These are phyloP conservation scores for Sabatieria punctata DNA, from an alignment of 2,888 invertebrate genomes.

Conservation along the genomic window DNA sequence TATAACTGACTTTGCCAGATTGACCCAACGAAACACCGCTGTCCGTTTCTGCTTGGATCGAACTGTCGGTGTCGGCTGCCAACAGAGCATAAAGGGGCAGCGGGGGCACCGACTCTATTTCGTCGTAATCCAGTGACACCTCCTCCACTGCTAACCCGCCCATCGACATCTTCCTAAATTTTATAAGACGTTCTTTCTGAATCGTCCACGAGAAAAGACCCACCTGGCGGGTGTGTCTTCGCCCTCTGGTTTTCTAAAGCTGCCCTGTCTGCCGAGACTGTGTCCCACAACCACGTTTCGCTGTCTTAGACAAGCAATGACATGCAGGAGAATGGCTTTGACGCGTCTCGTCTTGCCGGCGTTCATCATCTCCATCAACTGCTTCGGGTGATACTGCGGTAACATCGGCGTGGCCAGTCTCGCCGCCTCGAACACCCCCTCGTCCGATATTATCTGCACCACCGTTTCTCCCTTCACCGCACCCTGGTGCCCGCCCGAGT, in stretches of 20 bases:
- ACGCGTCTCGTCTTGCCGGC: conserved; percentile 95
- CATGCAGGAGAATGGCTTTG: conserved; percentile 87
- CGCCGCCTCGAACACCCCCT: conserved; percentile 45
- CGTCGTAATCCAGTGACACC: conserved; percentile 50
- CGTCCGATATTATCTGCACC: conserved; percentile 5
- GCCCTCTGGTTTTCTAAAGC: too few relatives aligned
- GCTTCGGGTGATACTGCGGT: conserved; percentile 97
- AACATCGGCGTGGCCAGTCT: conserved; percentile 89
- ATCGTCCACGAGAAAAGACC: too few relatives aligned
- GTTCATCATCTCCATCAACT: conserved; percentile 89
- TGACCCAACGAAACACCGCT: too few relatives aligned
- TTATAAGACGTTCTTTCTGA: too few relatives aligned
- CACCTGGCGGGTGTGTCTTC: too few relatives aligned
- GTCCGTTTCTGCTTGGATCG: not conserved
- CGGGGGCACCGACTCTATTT: conserved; percentile 92
- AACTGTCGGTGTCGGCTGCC: conserved; percentile 55
- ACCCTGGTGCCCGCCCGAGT: too few relatives aligned
- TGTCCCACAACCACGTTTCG: conserved; percentile 11
- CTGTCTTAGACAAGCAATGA: conserved; percentile 53
- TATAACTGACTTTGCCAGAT: too few relatives aligned
- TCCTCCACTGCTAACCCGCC: too few relatives aligned
- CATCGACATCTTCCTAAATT: too few relatives aligned
- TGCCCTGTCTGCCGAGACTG: not conserved
- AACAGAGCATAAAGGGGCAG: conserved; percentile 86
- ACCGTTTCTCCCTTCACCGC: not conserved